Evolutionary conservation across 2,888 invertebrate genomes (phyloP).

Genomic region (Neoascia interrupta): DNA sequence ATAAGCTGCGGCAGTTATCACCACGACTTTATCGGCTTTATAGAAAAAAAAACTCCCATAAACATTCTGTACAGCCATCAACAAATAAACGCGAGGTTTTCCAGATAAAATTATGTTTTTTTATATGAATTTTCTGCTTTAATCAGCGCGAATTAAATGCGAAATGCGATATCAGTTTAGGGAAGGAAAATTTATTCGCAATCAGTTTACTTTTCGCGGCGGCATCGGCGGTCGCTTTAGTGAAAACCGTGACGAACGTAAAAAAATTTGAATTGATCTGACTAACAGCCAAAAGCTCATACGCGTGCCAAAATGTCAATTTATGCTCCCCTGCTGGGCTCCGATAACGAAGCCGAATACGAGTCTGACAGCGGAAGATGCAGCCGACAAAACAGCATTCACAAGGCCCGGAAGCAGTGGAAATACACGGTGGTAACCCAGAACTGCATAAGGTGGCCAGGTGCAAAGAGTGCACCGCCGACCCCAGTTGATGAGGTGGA

Average conservation of each 20-base stretch:
- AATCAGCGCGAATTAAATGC: slow-evolving; percentile 10
- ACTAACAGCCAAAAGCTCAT: slow-evolving; percentile 3
- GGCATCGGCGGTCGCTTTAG: background rate
- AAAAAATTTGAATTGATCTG: slow-evolving; percentile 31
- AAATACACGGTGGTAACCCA: slow-evolving; percentile 27
- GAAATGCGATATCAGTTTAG: slow-evolving; percentile 32
- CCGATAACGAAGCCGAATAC: slow-evolving; percentile 36
- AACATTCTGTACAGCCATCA: slow-evolving; percentile 5
- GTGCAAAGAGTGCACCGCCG: slow-evolving; percentile 6
- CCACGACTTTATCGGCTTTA: background rate
- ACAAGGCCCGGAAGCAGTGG: slow-evolving; percentile 44
- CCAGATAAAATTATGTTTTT: slow-evolving; percentile 24
- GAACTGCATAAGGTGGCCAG: slow-evolving; percentile 38
- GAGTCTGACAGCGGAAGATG: slow-evolving; percentile 19
- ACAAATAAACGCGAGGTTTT: slow-evolving; percentile 28
- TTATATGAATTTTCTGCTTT: slow-evolving; percentile 19
- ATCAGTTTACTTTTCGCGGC: slow-evolving; percentile 33
- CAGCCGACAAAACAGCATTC: slow-evolving; percentile 28
- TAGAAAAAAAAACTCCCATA: slow-evolving; percentile 28
- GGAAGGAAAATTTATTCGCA: slow-evolving; percentile 21
- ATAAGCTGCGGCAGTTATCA: slow-evolving; percentile 7
- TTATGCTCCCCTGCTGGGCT: slow-evolving; percentile 47
- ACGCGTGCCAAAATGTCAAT: slow-evolving; percentile 53
- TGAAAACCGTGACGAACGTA: slow-evolving; percentile 26
- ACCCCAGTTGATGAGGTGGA: slow-evolving; percentile 8